phyloP scores from a whole-genome alignment of 2,113 vertebrate genomes.

The Campylorhamphus procurvoides region DNA sequence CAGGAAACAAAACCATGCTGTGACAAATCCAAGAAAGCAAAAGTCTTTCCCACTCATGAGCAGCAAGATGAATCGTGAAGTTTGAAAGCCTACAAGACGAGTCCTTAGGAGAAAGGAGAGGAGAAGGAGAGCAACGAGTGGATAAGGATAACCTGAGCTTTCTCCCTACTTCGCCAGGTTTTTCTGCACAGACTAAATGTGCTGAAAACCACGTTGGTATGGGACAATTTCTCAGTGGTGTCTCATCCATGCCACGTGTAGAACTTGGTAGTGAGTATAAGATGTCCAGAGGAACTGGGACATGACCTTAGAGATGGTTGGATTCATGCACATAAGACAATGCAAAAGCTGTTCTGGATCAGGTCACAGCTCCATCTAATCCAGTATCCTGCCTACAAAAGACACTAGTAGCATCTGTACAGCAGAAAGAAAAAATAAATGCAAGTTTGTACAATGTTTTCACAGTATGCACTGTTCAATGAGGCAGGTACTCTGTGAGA shows the following conservation, averaged over 20 bases:
- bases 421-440: neutral
- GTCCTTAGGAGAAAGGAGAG: neutral
- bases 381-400: neutral
- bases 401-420: neutral
- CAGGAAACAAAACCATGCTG: neutral
- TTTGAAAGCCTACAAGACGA: neutral
- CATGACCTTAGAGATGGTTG: neutral
- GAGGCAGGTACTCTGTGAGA: neutral
- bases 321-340: neutral
- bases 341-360: neutral
- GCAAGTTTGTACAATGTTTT: neutral
- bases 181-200: neutral
- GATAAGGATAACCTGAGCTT: neutral
- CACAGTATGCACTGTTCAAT: neutral
- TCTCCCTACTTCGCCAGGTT: neutral
- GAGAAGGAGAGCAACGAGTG: neutral
- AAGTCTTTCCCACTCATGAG: neutral
- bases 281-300: neutral
- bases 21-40: neutral
- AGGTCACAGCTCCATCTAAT: neutral
- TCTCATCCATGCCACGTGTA: neutral
- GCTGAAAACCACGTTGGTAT: accelerated
- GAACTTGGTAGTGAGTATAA: neutral
- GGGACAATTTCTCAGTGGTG: neutral
- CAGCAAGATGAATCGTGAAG: neutral